phyloP scores from a whole-genome alignment of 2,888 invertebrate species.

The Xylota sylvarum region DNA sequence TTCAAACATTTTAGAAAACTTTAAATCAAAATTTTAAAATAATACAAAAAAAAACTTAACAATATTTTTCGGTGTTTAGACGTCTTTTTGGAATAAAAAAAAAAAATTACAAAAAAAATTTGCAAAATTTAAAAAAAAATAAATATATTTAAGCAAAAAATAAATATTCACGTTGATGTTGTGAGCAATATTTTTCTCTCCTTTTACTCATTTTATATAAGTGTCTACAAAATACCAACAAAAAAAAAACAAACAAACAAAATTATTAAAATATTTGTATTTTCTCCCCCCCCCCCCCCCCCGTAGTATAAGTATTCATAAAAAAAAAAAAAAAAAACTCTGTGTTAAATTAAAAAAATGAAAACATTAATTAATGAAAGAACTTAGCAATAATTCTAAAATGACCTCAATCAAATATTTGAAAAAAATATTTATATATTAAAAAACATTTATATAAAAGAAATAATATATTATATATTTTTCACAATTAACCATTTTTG shows the following conservation, averaged over 20 bases:
- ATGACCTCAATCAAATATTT: slow-evolving; percentile 85
- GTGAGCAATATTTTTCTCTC: slow-evolving; percentile 82
- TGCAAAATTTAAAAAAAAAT: slow-evolving; percentile 73
- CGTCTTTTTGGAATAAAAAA: slow-evolving; percentile 84
- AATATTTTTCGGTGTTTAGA: slow-evolving; percentile 85
- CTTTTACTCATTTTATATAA: slow-evolving; percentile 78
- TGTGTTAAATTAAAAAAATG: slow-evolving; percentile 65
- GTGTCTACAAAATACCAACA: slow-evolving; percentile 73
- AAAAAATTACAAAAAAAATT: slow-evolving; percentile 72
- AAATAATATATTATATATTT: slow-evolving; percentile 71
- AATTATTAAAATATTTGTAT: slow-evolving; percentile 78
- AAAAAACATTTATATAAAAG: slow-evolving; percentile 77
- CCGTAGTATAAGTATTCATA: slow-evolving; percentile 49
- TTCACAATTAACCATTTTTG: slow-evolving; percentile 78
- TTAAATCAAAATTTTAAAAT: slow-evolving; percentile 79
- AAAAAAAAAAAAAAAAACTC: slow-evolving; percentile 58
- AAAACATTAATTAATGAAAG: slow-evolving; percentile 68
- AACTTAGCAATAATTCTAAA: slow-evolving; percentile 85
- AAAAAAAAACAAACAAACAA: slow-evolving; percentile 78
- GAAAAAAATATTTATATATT: slow-evolving; percentile 78
- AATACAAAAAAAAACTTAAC: slow-evolving; percentile 77
- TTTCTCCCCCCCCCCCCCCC: slow-evolving; percentile 52
- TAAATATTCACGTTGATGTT: slow-evolving; percentile 84
- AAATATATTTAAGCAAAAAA: slow-evolving; percentile 77
- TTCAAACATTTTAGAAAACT: slow-evolving; percentile 78